Evolutionary conservation across 2,888 invertebrate species (phyloP).

Genomic region (Lapara coniferarum): DNA sequence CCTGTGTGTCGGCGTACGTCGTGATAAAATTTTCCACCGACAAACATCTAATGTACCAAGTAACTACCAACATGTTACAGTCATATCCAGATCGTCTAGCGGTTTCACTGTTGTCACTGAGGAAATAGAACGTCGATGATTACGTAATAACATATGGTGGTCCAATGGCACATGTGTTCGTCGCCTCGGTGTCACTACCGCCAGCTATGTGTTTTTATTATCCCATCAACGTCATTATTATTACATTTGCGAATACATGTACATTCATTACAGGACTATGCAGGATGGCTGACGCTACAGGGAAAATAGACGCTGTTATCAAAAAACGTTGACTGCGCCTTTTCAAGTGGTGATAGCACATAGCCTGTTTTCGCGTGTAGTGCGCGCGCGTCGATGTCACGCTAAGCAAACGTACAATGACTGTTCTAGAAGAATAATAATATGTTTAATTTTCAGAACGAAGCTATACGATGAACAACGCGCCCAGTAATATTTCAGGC

Average conservation of each 20-base stretch:
- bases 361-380: conserved; percentile 60
- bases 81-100: neutral
- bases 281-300: conserved; percentile 71
- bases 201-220: conserved; percentile 46
- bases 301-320: conserved; percentile 80
- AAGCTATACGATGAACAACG: conserved; percentile 4
- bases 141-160: conserved; percentile 76
- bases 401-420: conserved; percentile 58
- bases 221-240: conserved; percentile 53
- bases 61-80: neutral
- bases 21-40: conserved; percentile 26
- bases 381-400: conserved; percentile 68
- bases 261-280: conserved; percentile 63
- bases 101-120: conserved; percentile 50
- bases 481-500: conserved; percentile 43
- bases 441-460: conserved; percentile 57
- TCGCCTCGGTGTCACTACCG: conserved; percentile 35
- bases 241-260: conserved; percentile 43
- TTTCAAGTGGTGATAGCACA: conserved; percentile 75
- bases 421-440: conserved; percentile 33
- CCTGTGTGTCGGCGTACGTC: conserved; percentile 6
- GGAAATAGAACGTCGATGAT: conserved; percentile 58
- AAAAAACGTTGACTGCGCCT: conserved; percentile 79
- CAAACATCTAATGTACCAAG: neutral
- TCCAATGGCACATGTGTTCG: conserved; percentile 69